phyloP scores from a whole-genome alignment of 2,113 vertebrate species.

The Myotis davidii region DNA sequence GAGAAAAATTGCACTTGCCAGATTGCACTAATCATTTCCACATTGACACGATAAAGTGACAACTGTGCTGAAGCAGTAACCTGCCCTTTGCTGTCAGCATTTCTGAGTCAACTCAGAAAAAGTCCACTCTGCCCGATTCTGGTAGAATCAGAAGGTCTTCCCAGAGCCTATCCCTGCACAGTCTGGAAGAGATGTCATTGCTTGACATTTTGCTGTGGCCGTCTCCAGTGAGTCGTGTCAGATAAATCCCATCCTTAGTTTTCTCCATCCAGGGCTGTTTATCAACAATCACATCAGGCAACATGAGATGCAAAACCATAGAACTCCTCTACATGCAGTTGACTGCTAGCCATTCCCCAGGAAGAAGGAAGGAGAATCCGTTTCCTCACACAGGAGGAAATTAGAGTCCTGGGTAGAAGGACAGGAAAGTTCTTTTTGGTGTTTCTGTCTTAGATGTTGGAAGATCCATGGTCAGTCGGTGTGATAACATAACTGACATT shows the following conservation, averaged over 20 bases:
- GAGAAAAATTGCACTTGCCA: conserved; percentile 57
- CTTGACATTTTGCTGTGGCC: not conserved
- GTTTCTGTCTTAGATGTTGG: not conserved
- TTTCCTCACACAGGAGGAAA: not conserved
- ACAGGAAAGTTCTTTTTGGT: not conserved
- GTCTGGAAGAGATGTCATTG: not conserved
- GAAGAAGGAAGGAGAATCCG: not conserved
- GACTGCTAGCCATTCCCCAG: not conserved
- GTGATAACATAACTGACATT: not conserved
- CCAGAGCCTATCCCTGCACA: not conserved
- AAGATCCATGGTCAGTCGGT: not conserved
- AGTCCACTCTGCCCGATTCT: not conserved
- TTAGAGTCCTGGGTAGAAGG: not conserved
- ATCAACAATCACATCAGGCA: not conserved
- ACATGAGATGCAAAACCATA: not conserved
- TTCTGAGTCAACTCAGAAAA: not conserved
- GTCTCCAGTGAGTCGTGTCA: not conserved
- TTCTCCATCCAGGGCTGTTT: not conserved
- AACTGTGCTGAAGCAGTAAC: conserved; percentile 52
- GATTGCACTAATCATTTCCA: conserved; percentile 42
- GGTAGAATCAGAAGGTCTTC: not conserved
- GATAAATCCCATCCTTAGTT: not conserved
- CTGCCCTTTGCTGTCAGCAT: conserved; percentile 39
- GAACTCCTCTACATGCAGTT: not conserved
- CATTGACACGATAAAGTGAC: conserved; percentile 50